phyloP scores from a whole-genome alignment of 2,888 invertebrate genomes.

The Lysandra coridon region DNA sequence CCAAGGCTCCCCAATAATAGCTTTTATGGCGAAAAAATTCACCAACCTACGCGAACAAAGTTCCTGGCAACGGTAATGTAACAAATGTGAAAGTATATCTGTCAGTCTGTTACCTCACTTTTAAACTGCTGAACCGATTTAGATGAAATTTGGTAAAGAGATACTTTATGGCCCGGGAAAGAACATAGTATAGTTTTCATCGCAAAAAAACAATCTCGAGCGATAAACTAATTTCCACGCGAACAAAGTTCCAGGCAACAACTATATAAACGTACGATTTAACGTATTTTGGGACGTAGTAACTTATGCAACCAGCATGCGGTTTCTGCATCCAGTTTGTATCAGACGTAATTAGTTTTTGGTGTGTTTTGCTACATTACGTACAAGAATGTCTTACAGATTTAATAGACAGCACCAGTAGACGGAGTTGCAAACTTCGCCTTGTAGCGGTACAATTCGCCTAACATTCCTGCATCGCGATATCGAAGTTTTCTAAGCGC shows the following conservation, averaged over 20 bases:
- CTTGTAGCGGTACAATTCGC: too few relatives aligned
- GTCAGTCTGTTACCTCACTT: too few relatives aligned
- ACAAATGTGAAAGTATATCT: too few relatives aligned
- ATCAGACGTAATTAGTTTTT: constrained; percentile 43
- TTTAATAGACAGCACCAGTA: constrained; percentile 73
- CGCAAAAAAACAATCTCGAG: background rate
- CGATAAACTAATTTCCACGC: background rate
- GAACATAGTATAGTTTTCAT: too few relatives aligned
- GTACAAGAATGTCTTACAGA: constrained; percentile 55
- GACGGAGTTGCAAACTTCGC: constrained; percentile 71
- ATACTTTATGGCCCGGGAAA: too few relatives aligned
- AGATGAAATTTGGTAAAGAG: too few relatives aligned
- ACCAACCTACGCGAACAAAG: background rate
- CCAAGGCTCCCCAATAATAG: background rate
- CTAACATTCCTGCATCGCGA: too few relatives aligned
- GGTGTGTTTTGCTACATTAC: constrained; percentile 44
- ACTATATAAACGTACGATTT: background rate
- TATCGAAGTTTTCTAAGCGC: too few relatives aligned
- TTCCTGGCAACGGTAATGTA: background rate
- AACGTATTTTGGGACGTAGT: constrained; percentile 22
- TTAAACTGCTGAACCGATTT: too few relatives aligned
- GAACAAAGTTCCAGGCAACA: background rate
- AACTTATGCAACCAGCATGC: constrained; percentile 31
- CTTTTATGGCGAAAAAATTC: background rate
- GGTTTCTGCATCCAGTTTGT: constrained; percentile 32